A percentile compares a stretch with the other conserved stretches of the same genome.
phyloP scores from a whole-genome alignment of 2,113 vertebrate genomes.

The Cisticola juncidis region DNA sequence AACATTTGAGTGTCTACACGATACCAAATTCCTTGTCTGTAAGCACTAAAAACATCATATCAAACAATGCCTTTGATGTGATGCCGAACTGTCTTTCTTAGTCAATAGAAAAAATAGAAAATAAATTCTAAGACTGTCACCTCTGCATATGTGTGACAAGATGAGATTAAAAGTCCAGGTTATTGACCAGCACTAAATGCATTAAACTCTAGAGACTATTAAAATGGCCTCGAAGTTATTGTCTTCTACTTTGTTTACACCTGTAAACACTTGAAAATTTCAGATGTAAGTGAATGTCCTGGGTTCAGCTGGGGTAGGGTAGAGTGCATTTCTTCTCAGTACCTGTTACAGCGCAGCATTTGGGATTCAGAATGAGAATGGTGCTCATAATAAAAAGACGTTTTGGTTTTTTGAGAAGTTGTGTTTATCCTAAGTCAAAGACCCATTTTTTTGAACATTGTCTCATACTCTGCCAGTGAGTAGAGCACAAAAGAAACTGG shows the following conservation, averaged over 20 bases:
- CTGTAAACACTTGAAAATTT: not conserved
- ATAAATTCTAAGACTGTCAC: not conserved
- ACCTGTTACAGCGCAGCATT: not conserved
- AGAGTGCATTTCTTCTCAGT: not conserved
- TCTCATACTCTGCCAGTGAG: not conserved
- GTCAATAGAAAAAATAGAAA: not conserved
- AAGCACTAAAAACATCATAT: not conserved
- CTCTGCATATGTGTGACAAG: not conserved
- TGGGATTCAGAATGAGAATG: not conserved
- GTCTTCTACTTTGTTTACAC: not conserved
- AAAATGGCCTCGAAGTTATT: not conserved
- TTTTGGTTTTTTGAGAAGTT: not conserved
- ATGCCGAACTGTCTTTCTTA: not conserved
- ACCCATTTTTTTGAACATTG: too few relatives aligned
- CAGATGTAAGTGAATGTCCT: not conserved
- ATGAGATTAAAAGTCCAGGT: not conserved
- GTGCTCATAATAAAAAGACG: not conserved
- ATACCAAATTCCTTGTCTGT: not conserved
- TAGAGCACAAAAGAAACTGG: not conserved
- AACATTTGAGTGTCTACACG: not conserved
- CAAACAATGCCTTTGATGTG: not conserved
- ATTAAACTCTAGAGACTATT: not conserved
- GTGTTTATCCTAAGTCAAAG: not conserved
- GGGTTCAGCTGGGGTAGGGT: not conserved
- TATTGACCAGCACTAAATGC: not conserved